Conservation (phyloP, 2,113 vertebrate species). For the Microcebus jonahi region DNA sequence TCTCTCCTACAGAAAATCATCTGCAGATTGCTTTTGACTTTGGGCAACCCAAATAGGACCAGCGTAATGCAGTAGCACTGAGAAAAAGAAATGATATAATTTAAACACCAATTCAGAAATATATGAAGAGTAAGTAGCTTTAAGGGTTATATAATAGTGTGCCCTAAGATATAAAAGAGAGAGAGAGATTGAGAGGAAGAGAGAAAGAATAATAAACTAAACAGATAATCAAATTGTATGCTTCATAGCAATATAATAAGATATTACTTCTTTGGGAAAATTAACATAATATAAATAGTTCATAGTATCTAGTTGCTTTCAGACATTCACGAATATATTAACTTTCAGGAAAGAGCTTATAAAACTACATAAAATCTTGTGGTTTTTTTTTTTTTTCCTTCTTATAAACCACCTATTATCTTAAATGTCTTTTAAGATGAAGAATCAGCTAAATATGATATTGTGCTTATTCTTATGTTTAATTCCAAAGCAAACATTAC, state of each 20-base stretch:
- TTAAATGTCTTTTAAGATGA: conserved; percentile 72
- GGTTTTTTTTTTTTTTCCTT: conserved; percentile 41
- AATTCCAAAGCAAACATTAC: conserved; percentile 72
- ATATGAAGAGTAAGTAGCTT: background rate
- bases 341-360: conserved; percentile 74
- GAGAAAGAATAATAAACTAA: conserved; percentile 74
- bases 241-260: conserved; percentile 80
- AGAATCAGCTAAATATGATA: conserved; percentile 69
- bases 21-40: background rate
- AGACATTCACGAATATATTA: conserved; percentile 82
- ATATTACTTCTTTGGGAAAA: conserved; percentile 74
- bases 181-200: background rate
- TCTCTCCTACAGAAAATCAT: background rate
- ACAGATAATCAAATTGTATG: conserved; percentile 79
- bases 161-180: background rate
- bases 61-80: background rate
- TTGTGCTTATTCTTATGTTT: conserved; percentile 74
- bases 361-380: conserved; percentile 70
- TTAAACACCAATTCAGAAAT: conserved; percentile 21
- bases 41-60: background rate
- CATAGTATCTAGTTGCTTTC: conserved; percentile 70
- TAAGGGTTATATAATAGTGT: background rate
- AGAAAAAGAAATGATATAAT: background rate
- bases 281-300: conserved; percentile 84
- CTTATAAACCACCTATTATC: conserved; percentile 64